phyloP scores from a whole-genome alignment of 2,888 invertebrate genomes.

The Ganaspis brasiliensis region DNA sequence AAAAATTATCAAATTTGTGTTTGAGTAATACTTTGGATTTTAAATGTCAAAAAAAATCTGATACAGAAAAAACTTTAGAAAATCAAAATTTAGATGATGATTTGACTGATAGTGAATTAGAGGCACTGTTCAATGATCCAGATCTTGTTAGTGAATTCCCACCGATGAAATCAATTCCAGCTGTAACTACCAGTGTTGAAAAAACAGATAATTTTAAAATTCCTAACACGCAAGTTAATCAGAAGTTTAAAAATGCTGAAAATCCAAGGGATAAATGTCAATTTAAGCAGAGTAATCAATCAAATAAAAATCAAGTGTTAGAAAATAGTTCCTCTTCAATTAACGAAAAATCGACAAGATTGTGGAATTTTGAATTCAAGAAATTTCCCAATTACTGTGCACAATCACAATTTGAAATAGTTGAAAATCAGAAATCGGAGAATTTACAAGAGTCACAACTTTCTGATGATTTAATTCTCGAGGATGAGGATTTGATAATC shows the following conservation, averaged over 20 bases:
- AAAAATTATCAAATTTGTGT: slow-evolving; percentile 6
- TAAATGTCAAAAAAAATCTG: not conserved
- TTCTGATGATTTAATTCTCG: slow-evolving; percentile 1
- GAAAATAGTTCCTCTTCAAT: too few species aligned
- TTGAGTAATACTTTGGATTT: not conserved
- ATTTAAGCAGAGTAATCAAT: too few species aligned
- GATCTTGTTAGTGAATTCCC: slow-evolving; percentile 12
- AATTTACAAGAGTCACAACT: not conserved
- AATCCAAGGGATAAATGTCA: too few species aligned
- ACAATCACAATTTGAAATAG: not conserved
- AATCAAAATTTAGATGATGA: not conserved
- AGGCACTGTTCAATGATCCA: slow-evolving; percentile 7
- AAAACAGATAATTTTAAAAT: slow-evolving; percentile 2
- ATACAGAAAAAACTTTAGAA: not conserved
- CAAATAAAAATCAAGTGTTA: too few species aligned
- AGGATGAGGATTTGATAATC: slow-evolving; percentile 7
- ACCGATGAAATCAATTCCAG: not conserved
- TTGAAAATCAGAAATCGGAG: not conserved
- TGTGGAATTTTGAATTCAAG: not conserved
- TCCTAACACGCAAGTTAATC: not conserved
- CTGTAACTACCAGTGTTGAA: slow-evolving; percentile 30
- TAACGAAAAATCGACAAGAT: too few species aligned
- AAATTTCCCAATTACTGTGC: not conserved
- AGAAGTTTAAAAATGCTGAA: too few species aligned
- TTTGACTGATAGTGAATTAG: not conserved